A percentile compares a stretch with the other conserved stretches of the same genome.
Evolutionary conservation across 2,888 invertebrate species (phyloP).

Genomic region (Nasonovia ribisnigri): DNA sequence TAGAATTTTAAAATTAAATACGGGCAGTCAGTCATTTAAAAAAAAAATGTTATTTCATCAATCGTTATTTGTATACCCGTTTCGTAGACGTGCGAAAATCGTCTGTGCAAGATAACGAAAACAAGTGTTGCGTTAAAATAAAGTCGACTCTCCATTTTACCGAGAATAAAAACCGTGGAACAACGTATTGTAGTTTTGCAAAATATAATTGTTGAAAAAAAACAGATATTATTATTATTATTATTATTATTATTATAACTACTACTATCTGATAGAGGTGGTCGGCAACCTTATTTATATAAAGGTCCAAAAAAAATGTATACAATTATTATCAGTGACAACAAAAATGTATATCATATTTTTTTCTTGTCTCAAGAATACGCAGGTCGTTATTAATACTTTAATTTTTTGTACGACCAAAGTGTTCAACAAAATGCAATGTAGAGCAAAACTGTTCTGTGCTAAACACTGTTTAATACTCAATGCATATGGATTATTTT

Average conservation of each 20-base stretch:
- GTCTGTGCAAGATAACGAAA: neutral
- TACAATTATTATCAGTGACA: neutral
- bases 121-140: neutral
- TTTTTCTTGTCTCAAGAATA: neutral
- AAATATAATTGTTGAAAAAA: neutral
- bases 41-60: neutral
- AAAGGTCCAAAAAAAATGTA: neutral
- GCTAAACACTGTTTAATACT: neutral
- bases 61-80: neutral
- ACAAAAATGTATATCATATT: neutral
- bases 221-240: neutral
- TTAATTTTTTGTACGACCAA: neutral
- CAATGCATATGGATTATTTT: neutral
- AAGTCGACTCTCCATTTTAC: neutral
- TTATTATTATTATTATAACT: neutral
- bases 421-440: neutral
- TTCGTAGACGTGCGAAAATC: neutral
- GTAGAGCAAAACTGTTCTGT: neutral
- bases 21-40: neutral
- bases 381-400: neutral
- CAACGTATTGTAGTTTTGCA: neutral
- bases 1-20: neutral
- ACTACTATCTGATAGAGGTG: neutral
- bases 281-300: neutral
- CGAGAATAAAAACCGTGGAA: neutral